Base-by-base conservation (phyloP, 2,888 invertebrate genomes). In the Anticlea derivata region DNA sequence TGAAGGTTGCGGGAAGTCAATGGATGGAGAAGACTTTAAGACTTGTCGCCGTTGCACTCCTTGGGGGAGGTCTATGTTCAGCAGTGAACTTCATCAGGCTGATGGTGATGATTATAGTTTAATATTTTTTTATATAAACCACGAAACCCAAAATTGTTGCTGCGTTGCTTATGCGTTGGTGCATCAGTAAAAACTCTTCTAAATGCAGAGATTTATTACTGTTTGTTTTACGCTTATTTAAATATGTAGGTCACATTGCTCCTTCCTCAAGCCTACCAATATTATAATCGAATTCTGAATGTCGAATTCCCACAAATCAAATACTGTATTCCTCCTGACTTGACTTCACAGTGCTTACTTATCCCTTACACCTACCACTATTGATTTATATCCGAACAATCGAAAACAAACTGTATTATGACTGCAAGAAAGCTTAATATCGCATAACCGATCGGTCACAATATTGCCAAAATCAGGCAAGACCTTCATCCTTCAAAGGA, bases 291-390 rank as follows among this genome's bases (percentile, higher is more conserved):
- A 41, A 41, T 46, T 51, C 17, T 45, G 50, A 50, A 45, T 41
- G 40, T 41, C 46, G 5, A 31, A 30, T 35, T 24, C 37, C 35
- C 43, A 50, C 50, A 43, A 55, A 56, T 52, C 52, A 50, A 52
- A 56, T 34, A 50, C 34, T 17, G 24, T 27, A 30, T 38, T 33
- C 29, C 39, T 23, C 26, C 50, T 34, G 33, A 55, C 43, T 31
- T 22, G 39, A 44, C 29, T 51, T 17, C 33, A 38, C 10, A 43
- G 41, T 47, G 8, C 45, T 26, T 43, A 50, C 27, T 52, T 35
- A 56, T 50, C 55, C 41, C 31, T 45, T 30, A 34, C 20, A 24
- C 27, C 31, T 13, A 37, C 24, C 12, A 7, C 22, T 50, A 44
- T 52, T 43, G 41, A 43, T 43, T 29, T 11, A 6, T 7, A 29